phyloP scores from a whole-genome alignment of 2,113 vertebrate species.

The Carlito syrichta region DNA sequence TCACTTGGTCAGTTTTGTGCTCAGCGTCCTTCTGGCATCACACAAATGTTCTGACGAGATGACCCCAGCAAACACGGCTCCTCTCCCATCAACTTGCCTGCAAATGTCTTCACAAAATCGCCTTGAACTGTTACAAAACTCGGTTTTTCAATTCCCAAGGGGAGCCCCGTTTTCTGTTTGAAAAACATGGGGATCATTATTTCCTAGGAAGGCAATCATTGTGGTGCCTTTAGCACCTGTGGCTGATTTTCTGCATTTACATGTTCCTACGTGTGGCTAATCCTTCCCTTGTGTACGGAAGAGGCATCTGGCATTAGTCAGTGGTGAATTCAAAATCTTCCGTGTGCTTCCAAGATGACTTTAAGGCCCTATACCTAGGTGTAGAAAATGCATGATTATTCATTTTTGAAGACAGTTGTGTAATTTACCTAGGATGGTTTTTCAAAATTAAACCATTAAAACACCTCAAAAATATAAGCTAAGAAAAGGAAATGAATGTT shows the following conservation, averaged over 20 bases:
- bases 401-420: background rate
- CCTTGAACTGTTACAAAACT: background rate
- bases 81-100: background rate
- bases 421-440: background rate
- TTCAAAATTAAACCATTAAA: constrained; percentile 2
- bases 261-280: background rate
- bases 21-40: background rate
- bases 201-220: background rate
- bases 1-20: background rate
- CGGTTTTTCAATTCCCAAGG: background rate
- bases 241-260: constrained; percentile 5
- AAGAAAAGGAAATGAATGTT: background rate
- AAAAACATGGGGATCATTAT: background rate
- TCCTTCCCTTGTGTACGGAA: background rate
- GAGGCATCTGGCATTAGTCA: constrained; percentile 44
- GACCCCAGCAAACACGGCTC: background rate
- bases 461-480: background rate
- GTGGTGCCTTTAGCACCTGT: background rate
- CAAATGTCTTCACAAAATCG: constrained; percentile 5
- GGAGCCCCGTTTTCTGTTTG: background rate
- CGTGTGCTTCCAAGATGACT: constrained; percentile 32
- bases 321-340: constrained; percentile 6
- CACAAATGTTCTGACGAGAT: background rate
- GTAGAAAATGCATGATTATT: background rate
- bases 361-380: background rate